Evolutionary conservation across 2,797 vertebrate species (phyloP).

Genomic region (Thalassophryne amazonica): DNA sequence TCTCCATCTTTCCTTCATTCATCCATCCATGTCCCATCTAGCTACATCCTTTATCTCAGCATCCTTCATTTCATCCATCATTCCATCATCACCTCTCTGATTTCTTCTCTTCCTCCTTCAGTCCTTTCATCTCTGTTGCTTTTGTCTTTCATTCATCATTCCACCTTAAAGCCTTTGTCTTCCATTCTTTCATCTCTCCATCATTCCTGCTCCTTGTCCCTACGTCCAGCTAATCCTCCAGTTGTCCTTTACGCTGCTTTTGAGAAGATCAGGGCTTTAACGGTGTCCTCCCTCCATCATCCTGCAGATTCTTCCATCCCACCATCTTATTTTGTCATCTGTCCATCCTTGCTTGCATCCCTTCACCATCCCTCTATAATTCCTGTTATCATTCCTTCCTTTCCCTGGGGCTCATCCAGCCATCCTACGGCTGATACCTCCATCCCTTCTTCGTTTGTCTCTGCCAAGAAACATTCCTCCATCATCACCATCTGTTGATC

Average conservation of each 20-base stretch:
- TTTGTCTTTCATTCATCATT: not conserved
- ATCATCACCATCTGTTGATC: no score
- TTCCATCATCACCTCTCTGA: no score
- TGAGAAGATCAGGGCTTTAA: no score
- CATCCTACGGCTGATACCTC: not conserved
- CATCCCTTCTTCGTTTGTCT: not conserved
- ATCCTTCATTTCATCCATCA: not conserved
- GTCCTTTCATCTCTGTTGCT: not conserved
- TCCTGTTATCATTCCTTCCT: not conserved
- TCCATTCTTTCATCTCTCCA: no score
- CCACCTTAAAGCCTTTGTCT: no score
- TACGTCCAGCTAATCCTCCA: no score
- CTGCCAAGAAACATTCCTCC: no score
- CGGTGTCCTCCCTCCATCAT: not conserved
- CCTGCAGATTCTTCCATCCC: not conserved
- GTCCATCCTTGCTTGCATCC: not conserved
- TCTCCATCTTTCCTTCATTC: not conserved
- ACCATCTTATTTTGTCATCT: not conserved
- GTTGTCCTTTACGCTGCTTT: no score
- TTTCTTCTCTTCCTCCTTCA: not conserved
- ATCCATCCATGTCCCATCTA: not conserved
- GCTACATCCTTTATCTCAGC: no score
- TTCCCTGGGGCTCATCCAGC: not conserved
- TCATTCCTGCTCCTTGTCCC: no score
- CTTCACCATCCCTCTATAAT: not conserved